Base-by-base conservation (phyloP, 2,113 vertebrate genomes). In the Nicator chloris region DNA sequence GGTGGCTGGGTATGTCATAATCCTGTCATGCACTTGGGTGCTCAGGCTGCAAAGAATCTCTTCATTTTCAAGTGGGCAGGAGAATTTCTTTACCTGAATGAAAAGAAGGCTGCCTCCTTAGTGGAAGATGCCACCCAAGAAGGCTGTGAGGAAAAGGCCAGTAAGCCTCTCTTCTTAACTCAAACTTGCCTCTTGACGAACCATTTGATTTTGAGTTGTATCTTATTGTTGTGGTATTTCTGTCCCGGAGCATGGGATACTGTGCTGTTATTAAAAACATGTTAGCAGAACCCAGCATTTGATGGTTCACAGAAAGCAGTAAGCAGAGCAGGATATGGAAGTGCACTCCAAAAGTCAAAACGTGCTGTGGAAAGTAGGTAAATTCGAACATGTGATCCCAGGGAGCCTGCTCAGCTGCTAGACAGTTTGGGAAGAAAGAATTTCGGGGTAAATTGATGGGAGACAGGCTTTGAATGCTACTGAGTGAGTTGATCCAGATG, bases 11-110 rank as follows among this genome's bases (percentile, higher is more conserved):
- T 92, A 76, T 89, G 79, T 93, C 93, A 94, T 95, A 96, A 96
- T 97, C 96, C 95, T 97, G 92, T 96, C 92, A 96, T 88, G 93
- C 94, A 97, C 93, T 96, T 96, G 92, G 90, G 90, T 86, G 92
- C 92, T 82, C 93, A 94, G 79, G 54, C 90, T 96, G 88, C 92
- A 96, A 96, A 95, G 96, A 91, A 69, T 91, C 89, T 49, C 78
- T 82, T 79, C 44, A 49, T 81, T 95, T 92, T 69, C 85, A 79
- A 87, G 79, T 63, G 94, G 60, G 68, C 64, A 92, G 93, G 47
- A 80, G 47, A 81, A 92, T 95, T 96, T 66, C 90, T 95, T 92
- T 92, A 97, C 94, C 95, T 97, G 94, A 93, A 88, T 93, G 82
- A 92, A 82, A 96, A 95, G 71, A 89, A 88, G 71, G 66, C 87